A percentile compares a stretch with the other conserved stretches of the same genome.
phyloP scores from a whole-genome alignment of 2,113 vertebrate genomes.

The Chrysemys picta region DNA sequence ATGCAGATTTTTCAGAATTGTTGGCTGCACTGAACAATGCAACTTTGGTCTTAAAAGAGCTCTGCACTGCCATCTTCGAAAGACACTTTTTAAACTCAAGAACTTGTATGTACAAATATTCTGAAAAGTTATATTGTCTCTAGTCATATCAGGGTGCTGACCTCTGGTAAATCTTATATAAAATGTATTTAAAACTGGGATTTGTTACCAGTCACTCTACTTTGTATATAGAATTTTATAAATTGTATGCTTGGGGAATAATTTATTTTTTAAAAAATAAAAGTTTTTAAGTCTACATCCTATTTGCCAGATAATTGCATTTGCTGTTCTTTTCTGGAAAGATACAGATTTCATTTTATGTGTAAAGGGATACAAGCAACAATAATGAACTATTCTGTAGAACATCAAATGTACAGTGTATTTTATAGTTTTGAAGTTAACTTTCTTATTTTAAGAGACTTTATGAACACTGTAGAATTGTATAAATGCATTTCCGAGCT shows the following conservation, averaged over 20 bases:
- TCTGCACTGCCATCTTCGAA: constrained; percentile 90
- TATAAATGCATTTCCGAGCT: constrained; percentile 90
- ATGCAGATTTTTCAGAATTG: constrained; percentile 40
- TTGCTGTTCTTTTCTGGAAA: constrained; percentile 63
- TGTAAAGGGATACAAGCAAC: constrained; percentile 83
- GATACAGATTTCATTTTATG: constrained; percentile 80
- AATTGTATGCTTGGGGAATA: constrained; percentile 88
- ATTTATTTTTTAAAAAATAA: constrained; percentile 91
- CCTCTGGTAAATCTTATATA: constrained; percentile 86
- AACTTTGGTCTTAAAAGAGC: constrained; percentile 85
- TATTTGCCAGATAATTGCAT: constrained; percentile 63
- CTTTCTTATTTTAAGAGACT: constrained; percentile 89
- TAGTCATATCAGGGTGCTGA: constrained; percentile 80
- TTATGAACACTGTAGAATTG: constrained; percentile 92
- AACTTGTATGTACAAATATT: constrained; percentile 78
- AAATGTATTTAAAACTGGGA: constrained; percentile 93
- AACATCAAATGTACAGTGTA: constrained; percentile 89
- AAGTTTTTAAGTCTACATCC: constrained; percentile 75
- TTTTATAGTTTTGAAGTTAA: constrained; percentile 92
- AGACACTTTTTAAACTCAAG: constrained; percentile 78
- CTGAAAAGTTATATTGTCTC: constrained; percentile 79
- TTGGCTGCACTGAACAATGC: constrained; percentile 80
- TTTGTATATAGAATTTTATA: constrained; percentile 91
- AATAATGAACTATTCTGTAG: constrained; percentile 74
- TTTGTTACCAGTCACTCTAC: constrained; percentile 85